Evolutionary conservation across 2,888 invertebrate species (phyloP).

Genomic region (Drosophila nr. perissopoda): DNA sequence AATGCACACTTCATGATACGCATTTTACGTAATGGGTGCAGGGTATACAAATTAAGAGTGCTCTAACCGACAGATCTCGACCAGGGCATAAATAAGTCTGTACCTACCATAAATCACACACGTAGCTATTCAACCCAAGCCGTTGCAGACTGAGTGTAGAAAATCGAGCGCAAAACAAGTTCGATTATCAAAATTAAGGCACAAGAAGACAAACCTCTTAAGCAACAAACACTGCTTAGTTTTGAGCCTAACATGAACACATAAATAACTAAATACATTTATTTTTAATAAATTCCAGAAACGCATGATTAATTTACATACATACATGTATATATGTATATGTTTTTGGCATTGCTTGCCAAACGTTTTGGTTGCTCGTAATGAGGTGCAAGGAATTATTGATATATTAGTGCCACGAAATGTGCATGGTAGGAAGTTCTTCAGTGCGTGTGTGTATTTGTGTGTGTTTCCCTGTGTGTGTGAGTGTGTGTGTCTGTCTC

Average conservation of each 20-base stretch:
- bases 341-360: background rate
- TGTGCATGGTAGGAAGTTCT: conserved; percentile 5
- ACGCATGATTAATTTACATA: background rate
- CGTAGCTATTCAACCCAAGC: background rate
- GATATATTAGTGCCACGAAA: conserved; percentile 38
- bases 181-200: background rate
- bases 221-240: background rate
- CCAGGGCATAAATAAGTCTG: background rate
- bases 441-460: background rate
- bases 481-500: background rate
- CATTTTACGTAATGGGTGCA: background rate
- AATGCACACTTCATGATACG: conserved; percentile 1
- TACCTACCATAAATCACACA: background rate
- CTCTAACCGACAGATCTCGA: background rate
- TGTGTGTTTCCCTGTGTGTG: background rate
- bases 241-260: background rate
- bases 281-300: background rate
- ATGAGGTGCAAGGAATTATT: conserved; percentile 47
- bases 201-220: background rate
- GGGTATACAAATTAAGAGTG: background rate
- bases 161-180: background rate
- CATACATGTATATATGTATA: background rate
- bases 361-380: conserved; percentile 15
- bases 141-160: background rate
- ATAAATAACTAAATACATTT: background rate